phyloP scores from a whole-genome alignment of 2,888 invertebrate species.

The Troides helena region DNA sequence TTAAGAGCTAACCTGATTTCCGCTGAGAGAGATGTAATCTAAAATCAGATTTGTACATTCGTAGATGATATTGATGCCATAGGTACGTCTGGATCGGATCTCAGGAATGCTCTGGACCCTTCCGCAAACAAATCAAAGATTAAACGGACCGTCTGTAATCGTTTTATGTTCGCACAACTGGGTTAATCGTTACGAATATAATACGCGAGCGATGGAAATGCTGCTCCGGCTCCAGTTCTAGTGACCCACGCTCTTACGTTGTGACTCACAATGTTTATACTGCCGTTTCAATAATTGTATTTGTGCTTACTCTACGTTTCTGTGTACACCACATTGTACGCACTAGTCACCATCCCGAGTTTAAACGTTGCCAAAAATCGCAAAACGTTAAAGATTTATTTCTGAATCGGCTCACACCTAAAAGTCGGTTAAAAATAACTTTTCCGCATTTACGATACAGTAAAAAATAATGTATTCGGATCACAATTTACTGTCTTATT shows the following conservation, averaged over 20 bases:
- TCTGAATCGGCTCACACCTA: slow-evolving; percentile 14
- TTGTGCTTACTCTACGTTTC: slow-evolving; percentile 26
- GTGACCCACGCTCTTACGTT: slow-evolving; percentile 50
- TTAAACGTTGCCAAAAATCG: slow-evolving; percentile 16
- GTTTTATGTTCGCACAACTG: slow-evolving; percentile 54
- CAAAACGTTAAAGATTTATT: slow-evolving; percentile 23
- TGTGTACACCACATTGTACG: slow-evolving; percentile 5
- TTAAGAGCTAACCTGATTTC: slow-evolving; percentile 25
- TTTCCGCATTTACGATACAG: slow-evolving; percentile 16
- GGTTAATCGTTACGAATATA: slow-evolving; percentile 67
- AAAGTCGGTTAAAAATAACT: slow-evolving; percentile 20
- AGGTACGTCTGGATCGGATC: slow-evolving; percentile 33
- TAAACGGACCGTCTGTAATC: slow-evolving; percentile 41
- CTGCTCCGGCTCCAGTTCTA: slow-evolving; percentile 43
- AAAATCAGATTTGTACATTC: slow-evolving; percentile 8
- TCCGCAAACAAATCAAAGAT: slow-evolving; percentile 56
- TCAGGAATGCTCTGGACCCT: slow-evolving; percentile 40
- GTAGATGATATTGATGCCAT: slow-evolving; percentile 5
- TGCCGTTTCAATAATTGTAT: slow-evolving; percentile 34
- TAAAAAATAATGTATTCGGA: slow-evolving; percentile 22
- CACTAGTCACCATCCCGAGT: slow-evolving; percentile 3
- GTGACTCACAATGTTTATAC: slow-evolving; percentile 60
- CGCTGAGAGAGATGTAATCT: slow-evolving; percentile 4
- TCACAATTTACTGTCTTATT: slow-evolving; percentile 12
- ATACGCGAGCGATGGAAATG: slow-evolving; percentile 49